Percentiles rank a stretch among this genome's conserved stretches.
Conservation (phyloP, 2,888 invertebrate species). For the Sipha maydis region DNA sequence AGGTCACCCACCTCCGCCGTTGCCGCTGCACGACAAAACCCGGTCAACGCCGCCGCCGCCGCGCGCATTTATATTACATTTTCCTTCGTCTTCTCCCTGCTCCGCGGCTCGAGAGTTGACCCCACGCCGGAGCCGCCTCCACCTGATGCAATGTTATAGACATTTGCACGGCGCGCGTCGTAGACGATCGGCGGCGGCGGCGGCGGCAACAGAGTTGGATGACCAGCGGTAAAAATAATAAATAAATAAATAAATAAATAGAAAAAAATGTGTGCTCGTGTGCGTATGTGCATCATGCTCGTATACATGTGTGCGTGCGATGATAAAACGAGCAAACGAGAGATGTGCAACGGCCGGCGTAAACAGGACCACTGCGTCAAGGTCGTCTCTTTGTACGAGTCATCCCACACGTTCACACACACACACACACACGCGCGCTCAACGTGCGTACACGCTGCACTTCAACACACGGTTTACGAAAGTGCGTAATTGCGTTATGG, state of each 20-base stretch:
- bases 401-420: background rate
- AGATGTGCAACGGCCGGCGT: slow-evolving; percentile 43
- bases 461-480: background rate
- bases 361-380: slow-evolving; percentile 38
- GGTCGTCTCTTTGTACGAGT: slow-evolving; percentile 23
- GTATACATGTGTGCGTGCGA: background rate
- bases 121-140: background rate
- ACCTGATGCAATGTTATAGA: background rate
- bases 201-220: slow-evolving; percentile 28
- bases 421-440: background rate
- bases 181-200: background rate
- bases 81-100: slow-evolving; percentile 11
- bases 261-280: background rate
- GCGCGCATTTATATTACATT: slow-evolving; percentile 7
- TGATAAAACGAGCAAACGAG: slow-evolving; percentile 19
- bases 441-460: background rate
- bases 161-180: slow-evolving; percentile 26
- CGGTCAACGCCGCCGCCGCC: slow-evolving; percentile 55
- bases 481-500: background rate
- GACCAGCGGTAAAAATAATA: slow-evolving; percentile 7
- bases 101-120: slow-evolving; percentile 36
- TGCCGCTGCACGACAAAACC: slow-evolving; percentile 52
- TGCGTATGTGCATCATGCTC: background rate
- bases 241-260: background rate
- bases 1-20: slow-evolving; percentile 59